phyloP scores from a whole-genome alignment of 2,888 invertebrate species.

The Diplazon laetatorius region DNA sequence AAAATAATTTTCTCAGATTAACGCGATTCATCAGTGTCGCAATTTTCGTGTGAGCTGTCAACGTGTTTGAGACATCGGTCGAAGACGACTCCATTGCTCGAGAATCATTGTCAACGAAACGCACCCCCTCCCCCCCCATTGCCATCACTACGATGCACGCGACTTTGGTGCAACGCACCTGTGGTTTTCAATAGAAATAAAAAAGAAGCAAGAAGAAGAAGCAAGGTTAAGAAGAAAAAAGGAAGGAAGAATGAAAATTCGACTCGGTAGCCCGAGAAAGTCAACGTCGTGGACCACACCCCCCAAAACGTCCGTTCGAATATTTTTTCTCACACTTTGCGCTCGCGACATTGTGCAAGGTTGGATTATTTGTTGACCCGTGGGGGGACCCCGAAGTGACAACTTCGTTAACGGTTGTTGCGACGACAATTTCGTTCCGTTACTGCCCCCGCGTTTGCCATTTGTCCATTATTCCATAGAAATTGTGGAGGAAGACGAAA shows the following conservation, averaged over 20 bases:
- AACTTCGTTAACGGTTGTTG: slow-evolving; percentile 56
- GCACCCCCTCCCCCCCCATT: no score
- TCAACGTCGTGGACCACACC: not conserved
- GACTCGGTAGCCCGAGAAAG: slow-evolving; percentile 40
- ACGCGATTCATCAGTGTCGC: slow-evolving; percentile 1
- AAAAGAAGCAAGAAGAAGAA: no score
- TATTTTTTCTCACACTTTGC: slow-evolving; percentile 40
- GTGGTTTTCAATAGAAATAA: slow-evolving; percentile 59
- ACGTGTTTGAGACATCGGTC: slow-evolving; percentile 14
- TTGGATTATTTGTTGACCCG: slow-evolving; percentile 30
- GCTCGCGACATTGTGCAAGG: not conserved
- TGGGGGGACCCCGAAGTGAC: slow-evolving; percentile 44
- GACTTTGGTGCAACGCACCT: slow-evolving; percentile 51
- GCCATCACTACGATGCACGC: not conserved
- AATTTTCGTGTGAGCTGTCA: slow-evolving; percentile 44
- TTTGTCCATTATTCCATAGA: slow-evolving; percentile 41
- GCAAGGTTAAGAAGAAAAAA: no score
- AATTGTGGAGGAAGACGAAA: slow-evolving; percentile 46
- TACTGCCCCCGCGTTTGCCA: slow-evolving; percentile 41
- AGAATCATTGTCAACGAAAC: slow-evolving; percentile 6
- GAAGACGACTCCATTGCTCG: slow-evolving; percentile 50
- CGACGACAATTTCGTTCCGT: slow-evolving; percentile 56
- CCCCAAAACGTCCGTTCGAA: slow-evolving; percentile 2
- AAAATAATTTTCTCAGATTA: not conserved
- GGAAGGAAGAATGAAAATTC: no score